A percentile compares a stretch with the other conserved stretches of the same genome.
Evolutionary conservation across 64 coral and sea anemone species (phyloP).

Genomic region (Stichodactyla mertensii): DNA sequence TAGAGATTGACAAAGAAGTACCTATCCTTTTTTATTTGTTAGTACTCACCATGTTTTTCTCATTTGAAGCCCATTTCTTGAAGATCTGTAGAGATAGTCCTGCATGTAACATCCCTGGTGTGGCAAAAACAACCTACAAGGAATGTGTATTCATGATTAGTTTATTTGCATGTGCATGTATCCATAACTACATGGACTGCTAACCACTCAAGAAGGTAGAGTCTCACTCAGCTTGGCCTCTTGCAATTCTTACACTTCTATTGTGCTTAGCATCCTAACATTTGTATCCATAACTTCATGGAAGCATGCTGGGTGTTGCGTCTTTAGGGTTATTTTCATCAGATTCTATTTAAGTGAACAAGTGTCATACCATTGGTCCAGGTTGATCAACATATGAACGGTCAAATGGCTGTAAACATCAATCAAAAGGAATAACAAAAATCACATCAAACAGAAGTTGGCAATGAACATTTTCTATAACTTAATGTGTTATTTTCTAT

Average conservation of each 20-base stretch:
- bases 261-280: too few relatives aligned
- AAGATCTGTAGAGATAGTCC: constrained; percentile 95
- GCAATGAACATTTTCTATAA: too few relatives aligned
- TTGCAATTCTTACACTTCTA: too few relatives aligned
- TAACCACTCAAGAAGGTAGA: too few relatives aligned
- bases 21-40: neutral
- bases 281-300: neutral
- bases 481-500: too few relatives aligned
- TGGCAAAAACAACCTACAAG: constrained; percentile 95
- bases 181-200: too few relatives aligned
- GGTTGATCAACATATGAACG: constrained; percentile 95
- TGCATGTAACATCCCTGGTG: constrained; percentile 97
- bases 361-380: constrained; percentile 86
- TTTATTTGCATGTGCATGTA: too few relatives aligned
- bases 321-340: neutral
- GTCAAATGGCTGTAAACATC: constrained; percentile 78
- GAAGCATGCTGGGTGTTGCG: too few relatives aligned
- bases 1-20: too few relatives aligned
- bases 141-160: neutral
- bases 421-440: neutral
- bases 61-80: constrained; percentile 98
- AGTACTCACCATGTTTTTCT: constrained; percentile 87
- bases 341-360: neutral
- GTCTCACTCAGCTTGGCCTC: too few relatives aligned
- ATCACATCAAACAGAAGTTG: neutral